Conservation (phyloP, 2,113 vertebrate genomes). For the Dicentrarchus labrax region DNA sequence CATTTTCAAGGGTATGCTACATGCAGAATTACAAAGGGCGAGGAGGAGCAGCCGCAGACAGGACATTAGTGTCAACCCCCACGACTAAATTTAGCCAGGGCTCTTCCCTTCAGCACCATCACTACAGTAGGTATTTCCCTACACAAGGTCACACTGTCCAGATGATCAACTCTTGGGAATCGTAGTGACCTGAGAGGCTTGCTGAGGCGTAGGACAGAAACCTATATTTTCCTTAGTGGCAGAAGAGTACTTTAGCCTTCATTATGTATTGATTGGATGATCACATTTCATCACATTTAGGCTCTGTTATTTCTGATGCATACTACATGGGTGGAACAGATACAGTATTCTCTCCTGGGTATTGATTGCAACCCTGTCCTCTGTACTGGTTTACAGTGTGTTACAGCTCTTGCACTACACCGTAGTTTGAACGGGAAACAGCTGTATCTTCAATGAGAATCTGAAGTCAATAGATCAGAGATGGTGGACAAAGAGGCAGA, state of each 20-base stretch:
- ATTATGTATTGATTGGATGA: slow-evolving; percentile 64
- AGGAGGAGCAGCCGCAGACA: slow-evolving; percentile 19
- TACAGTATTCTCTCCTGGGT: slow-evolving; percentile 52
- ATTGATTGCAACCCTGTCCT: slow-evolving; percentile 44
- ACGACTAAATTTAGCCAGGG: slow-evolving; percentile 67
- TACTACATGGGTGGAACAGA: slow-evolving; percentile 59
- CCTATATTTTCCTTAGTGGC: slow-evolving; percentile 55
- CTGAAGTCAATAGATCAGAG: slow-evolving; percentile 24
- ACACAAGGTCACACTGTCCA: slow-evolving; percentile 63
- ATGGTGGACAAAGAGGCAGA: slow-evolving; percentile 22
- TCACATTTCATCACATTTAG: slow-evolving; percentile 72
- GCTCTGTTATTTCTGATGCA: slow-evolving; percentile 57
- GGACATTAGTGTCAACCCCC: slow-evolving; percentile 54
- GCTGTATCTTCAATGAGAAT: slow-evolving; percentile 19
- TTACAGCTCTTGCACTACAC: slow-evolving; percentile 8
- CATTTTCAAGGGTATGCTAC: slow-evolving; percentile 54
- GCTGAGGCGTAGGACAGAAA: slow-evolving; percentile 29
- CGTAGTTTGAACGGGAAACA: not conserved
- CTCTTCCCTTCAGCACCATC: slow-evolving; percentile 53
- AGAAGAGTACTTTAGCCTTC: slow-evolving; percentile 42
- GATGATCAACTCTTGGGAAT: slow-evolving; percentile 59
- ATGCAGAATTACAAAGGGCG: slow-evolving; percentile 53
- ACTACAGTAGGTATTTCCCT: slow-evolving; percentile 49
- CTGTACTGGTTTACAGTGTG: slow-evolving; percentile 39
- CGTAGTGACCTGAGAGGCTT: slow-evolving; percentile 14